Evolutionary conservation across 2,888 invertebrate genomes (phyloP).

Genomic region (Meliscaeva auricollis): DNA sequence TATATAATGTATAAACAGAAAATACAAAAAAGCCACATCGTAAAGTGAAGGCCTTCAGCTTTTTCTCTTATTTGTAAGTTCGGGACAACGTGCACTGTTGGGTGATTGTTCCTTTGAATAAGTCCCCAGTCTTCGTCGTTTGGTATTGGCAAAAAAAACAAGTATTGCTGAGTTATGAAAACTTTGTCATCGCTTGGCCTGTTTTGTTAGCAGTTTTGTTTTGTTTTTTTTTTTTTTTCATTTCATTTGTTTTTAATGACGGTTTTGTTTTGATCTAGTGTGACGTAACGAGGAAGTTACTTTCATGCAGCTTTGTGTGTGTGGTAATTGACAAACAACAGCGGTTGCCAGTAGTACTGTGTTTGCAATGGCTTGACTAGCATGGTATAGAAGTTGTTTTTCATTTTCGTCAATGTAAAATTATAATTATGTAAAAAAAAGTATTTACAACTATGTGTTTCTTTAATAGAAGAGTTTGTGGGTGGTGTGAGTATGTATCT

Average conservation of each 20-base stretch:
- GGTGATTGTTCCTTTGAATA: conserved; percentile 24
- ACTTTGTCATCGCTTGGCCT: conserved; percentile 20
- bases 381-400: not conserved
- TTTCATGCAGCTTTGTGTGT: conserved; percentile 21
- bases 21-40: not conserved
- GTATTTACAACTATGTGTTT: conserved; percentile 28
- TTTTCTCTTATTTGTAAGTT: not conserved
- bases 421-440: conserved; percentile 12
- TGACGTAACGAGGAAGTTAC: conserved; percentile 37
- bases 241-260: conserved; percentile 17
- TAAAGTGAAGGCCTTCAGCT: not conserved
- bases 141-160: conserved; percentile 1
- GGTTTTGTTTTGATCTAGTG: conserved; percentile 11
- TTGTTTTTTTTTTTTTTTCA: not conserved
- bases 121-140: conserved; percentile 15
- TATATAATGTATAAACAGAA: not conserved
- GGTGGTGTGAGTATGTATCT: conserved; percentile 48
- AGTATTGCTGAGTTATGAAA: conserved; percentile 20
- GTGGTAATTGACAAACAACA: conserved; percentile 44
- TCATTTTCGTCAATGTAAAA: not conserved
- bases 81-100: not conserved
- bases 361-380: conserved; percentile 13
- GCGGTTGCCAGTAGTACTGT: conserved; percentile 31
- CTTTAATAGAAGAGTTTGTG: conserved; percentile 35
- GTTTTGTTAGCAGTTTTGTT: conserved; percentile 3